Evolutionary conservation across 2,888 invertebrate species (phyloP), one percentile per base, ranked within the genome.

Genomic region (Drosophila nr. perissopoda): DNA sequence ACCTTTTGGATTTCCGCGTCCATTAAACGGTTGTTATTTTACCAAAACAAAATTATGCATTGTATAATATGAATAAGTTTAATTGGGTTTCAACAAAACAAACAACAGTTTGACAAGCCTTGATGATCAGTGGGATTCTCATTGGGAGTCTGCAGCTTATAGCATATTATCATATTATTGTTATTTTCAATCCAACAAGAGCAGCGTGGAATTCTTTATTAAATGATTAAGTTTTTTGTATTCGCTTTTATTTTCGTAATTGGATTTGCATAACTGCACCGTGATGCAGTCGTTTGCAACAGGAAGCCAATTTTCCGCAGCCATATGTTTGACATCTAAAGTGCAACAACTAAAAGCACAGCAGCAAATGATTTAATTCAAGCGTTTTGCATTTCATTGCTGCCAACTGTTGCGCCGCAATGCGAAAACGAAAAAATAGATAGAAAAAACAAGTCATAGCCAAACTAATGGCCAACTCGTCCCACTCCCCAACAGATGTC

Each of bases 1-100:
- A 58, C 58, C 48, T 52, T 33, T 16, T 27, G n/a, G 36, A 71
- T 86, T 84, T 86, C 83, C 83, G 74, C 63, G 40, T 79, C 58
- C 67, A 83, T 60, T 59, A 25, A 46, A 46, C 27, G 25, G 8
- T 25, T 46, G 46, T 21, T 46, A 8, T 46, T 46, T 46, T 46
- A 25, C 46, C 46, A 46, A 46, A 46, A 46, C 46, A 25, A 16
- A 46, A 8, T 16, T 7, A 46, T 25, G 16, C 2, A 46, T 46
- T 25, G 25, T 16, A 25, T 25, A 46, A 25, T 46, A 25, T 46
- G 16, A 16, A 46, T 8, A 16, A 16, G 16, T 18, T 25, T 46
- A 46, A 25, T 25, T 16, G 25, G 25, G 7, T 4, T 16, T 2
- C 21, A 46, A 7, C 2, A 25, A 16, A 25, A 16, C 46, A 46